Percentiles rank a stretch among this genome's conserved stretches.
These are phyloP conservation scores for Hemithea aestivaria DNA, from an alignment of 2,888 invertebrate genomes.

Conservation along the genomic window DNA sequence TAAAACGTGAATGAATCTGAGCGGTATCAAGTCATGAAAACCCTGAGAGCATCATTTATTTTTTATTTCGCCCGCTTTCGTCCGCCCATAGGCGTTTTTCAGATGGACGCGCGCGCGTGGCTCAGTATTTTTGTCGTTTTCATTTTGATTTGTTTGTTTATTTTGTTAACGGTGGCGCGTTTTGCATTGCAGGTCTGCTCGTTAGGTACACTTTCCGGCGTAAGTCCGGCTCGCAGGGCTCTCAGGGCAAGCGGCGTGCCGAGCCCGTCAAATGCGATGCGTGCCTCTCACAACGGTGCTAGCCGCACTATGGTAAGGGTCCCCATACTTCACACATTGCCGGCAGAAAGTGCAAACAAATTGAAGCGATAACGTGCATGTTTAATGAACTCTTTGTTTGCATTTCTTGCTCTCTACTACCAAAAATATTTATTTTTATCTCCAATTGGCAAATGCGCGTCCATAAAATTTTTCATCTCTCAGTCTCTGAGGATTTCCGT, in stretches of 20 bases:
- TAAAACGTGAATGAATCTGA: constrained; percentile 61
- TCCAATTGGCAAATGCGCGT: constrained; percentile 59
- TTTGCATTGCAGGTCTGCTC: constrained; percentile 80
- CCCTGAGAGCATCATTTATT: constrained; percentile 56
- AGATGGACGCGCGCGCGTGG: constrained; percentile 72
- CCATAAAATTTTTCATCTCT: constrained; percentile 49
- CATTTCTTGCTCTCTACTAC: constrained; percentile 38
- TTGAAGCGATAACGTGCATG: constrained; percentile 16
- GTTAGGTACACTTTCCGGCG: constrained; percentile 81
- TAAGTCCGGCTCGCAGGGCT: constrained; percentile 77
- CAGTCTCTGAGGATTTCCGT: constrained; percentile 37
- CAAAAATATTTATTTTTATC: constrained; percentile 34
- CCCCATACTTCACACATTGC: constrained; percentile 46
- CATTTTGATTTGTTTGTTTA: constrained; percentile 63
- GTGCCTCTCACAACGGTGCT: constrained; percentile 79
- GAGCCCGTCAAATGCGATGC: constrained; percentile 78
- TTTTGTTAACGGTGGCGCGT: constrained; percentile 78
- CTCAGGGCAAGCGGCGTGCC: constrained; percentile 73
- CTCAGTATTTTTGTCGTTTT: constrained; percentile 56
- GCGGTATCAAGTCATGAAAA: constrained; percentile 64
- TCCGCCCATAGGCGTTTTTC: constrained; percentile 72
- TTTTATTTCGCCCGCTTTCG: constrained; percentile 68
- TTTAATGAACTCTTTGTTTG: constrained; percentile 27
- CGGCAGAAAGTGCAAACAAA: constrained; percentile 42
- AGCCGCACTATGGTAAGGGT: constrained; percentile 76